A percentile compares a stretch with the other conserved stretches of the same genome.
Evolutionary conservation across 2,113 vertebrate genomes (phyloP).

Genomic region (Nothoprocta perdicaria): DNA sequence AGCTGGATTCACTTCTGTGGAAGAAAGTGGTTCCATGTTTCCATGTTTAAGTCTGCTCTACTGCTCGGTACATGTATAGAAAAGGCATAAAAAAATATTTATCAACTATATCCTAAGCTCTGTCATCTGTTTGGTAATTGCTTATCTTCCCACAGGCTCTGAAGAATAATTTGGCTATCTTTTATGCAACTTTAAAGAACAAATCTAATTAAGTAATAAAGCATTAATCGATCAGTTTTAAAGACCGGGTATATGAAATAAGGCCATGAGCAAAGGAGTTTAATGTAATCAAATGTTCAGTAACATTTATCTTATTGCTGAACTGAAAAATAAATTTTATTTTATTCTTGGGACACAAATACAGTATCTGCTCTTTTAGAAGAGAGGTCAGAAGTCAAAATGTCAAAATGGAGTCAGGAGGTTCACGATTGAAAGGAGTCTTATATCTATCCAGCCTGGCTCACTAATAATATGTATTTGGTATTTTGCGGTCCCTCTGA

Average conservation of each 20-base stretch:
- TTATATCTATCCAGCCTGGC: not conserved
- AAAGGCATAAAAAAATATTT: not conserved
- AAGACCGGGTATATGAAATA: not conserved
- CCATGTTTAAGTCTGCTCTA: not conserved
- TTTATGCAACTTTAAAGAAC: not conserved
- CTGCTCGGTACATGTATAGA: not conserved
- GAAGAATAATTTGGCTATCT: not conserved
- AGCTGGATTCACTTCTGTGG: not conserved
- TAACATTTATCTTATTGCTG: not conserved
- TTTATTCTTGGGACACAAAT: not conserved
- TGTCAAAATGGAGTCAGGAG: not conserved
- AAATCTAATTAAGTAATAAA: not conserved
- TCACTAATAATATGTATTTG: not conserved
- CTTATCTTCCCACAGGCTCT: not conserved
- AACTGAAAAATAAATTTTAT: not conserved
- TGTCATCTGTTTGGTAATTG: not conserved
- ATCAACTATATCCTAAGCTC: not conserved
- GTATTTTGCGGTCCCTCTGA: not conserved
- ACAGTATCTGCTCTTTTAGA: not conserved
- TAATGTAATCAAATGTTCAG: not conserved
- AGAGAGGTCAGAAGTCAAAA: not conserved
- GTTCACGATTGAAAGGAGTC: not conserved
- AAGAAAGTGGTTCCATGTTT: not conserved
- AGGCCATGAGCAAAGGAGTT: not conserved
- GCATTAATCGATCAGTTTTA: not conserved